These are phyloP conservation scores for Cygnus olor DNA, from an alignment of 2,797 vertebrate genomes.

Conservation along the genomic window DNA sequence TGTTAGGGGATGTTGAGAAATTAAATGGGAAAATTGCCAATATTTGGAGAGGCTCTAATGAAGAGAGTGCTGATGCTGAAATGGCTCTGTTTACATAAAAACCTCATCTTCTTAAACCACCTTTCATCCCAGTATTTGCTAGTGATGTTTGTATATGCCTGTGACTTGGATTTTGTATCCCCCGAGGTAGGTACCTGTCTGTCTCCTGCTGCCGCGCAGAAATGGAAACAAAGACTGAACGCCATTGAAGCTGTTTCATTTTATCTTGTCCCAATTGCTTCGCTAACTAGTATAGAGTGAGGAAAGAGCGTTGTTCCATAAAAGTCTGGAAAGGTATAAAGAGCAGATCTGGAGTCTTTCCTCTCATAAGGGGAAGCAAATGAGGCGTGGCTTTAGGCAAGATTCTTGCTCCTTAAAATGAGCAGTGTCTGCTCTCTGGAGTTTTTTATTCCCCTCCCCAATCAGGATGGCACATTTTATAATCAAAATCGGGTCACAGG, in stretches of 20 bases:
- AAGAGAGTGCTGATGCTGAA: background rate
- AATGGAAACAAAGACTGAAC: background rate
- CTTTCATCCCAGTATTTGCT: background rate
- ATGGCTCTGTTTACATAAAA: background rate
- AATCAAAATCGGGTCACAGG: background rate
- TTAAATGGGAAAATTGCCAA: background rate
- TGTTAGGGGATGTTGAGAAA: background rate
- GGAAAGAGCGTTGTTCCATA: background rate
- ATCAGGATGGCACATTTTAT: background rate
- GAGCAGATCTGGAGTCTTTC: background rate
- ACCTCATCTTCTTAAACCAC: background rate
- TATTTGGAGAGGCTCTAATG: background rate
- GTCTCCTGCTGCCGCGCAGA: background rate
- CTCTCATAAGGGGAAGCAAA: background rate
- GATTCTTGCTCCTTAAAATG: background rate
- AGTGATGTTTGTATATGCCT: background rate
- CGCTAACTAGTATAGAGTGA: rapidly evolving
- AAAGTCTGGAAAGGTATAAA: background rate
- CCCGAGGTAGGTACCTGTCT: background rate
- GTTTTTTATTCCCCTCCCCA: background rate
- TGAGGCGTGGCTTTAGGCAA: background rate
- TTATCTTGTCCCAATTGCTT: background rate
- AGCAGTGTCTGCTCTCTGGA: background rate
- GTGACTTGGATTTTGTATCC: background rate
- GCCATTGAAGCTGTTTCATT: background rate